Base-by-base conservation (phyloP, 1,140 invertebrate species). In the Zaprionus nigranus region DNA sequence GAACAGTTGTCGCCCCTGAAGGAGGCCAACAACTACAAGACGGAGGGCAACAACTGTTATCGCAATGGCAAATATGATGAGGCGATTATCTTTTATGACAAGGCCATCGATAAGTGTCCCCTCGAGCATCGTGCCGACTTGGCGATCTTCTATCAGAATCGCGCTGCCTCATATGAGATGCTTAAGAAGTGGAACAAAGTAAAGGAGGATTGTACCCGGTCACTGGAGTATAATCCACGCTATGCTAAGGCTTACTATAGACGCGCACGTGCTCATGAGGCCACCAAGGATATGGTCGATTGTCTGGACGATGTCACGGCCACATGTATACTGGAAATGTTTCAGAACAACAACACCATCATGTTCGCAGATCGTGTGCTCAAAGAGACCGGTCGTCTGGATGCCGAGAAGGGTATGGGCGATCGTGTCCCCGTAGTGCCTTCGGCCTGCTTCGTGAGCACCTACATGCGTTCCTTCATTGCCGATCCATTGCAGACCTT, bases 131-230 rank as follows among this genome's bases (percentile, higher is more conserved):
- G 93, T 34, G 94, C 95, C 3, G 96, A 97, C 77, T 92, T 99
- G 51, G 96, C 98, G 5, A 98, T 97, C 13, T 98, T 98, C 93
- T 99, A 98, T 93, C 98, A 99, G 93, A 99, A 99, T 91, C 95
- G 98, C 91, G 98, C 98, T 5, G 98, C 98, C 43, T 97, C 97
- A 26, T 97, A 98, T 94, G 98, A 99, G 93, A 97, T 98, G 92
- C 94, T 98, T 93, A 96, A 97, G 93, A 97, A 98, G 92, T 97
- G 96, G 94, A 95, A 95, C 66, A 94, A 96, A 73, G 98, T 99
- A 0, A 96, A 98, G 80, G 94, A 95, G 74, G 98, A 99, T 92
- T 99, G 98, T 92, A 95, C 96, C 4, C 95, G 95, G 93, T 98
- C 98, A 5, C 93, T 99, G 26, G 95, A 97, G 91, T 94, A 97